Percentiles rank a stretch among this genome's conserved stretches.
phyloP scores from a whole-genome alignment of 2,113 vertebrate genomes.

The Oncorhynchus masou region DNA sequence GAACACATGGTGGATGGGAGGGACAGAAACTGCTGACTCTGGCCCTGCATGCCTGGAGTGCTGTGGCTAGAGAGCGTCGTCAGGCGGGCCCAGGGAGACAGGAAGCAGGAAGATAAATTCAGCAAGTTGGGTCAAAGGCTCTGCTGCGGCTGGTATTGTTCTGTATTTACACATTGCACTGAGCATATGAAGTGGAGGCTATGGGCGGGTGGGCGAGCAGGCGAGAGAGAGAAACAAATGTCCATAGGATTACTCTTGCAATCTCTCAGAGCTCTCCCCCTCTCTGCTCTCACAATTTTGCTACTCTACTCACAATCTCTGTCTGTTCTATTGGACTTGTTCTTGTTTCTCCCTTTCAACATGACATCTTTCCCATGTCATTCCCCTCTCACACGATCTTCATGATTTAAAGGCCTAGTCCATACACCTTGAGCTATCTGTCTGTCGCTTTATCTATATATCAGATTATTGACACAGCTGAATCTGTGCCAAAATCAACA shows the following conservation, averaged over 20 bases:
- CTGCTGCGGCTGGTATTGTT: conserved; percentile 16
- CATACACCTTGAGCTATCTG: not conserved
- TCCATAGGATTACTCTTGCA: conserved; percentile 70
- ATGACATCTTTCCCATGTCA: not conserved
- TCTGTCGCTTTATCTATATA: not conserved
- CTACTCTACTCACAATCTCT: conserved; percentile 21
- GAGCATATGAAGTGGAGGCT: conserved; percentile 32
- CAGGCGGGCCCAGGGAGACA: not conserved
- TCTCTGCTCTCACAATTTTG: conserved; percentile 24
- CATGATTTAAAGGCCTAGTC: not conserved
- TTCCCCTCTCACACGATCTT: not conserved
- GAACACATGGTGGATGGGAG: not conserved
- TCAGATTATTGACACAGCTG: not conserved
- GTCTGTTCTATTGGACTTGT: not conserved
- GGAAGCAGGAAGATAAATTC: conserved; percentile 23
- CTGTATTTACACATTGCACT: conserved; percentile 35
- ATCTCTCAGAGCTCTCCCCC: conserved; percentile 58
- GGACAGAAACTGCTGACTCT: not conserved
- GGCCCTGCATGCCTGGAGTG: not conserved
- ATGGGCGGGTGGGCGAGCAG: not conserved
- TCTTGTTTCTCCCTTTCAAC: not conserved
- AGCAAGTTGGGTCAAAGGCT: conserved; percentile 39
- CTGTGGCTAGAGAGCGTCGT: not conserved
- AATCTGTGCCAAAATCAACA: not conserved
- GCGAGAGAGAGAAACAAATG: conserved; percentile 65